phyloP scores from a whole-genome alignment of 1,140 invertebrate species.

The Pseudomyrmex dendroicus region DNA sequence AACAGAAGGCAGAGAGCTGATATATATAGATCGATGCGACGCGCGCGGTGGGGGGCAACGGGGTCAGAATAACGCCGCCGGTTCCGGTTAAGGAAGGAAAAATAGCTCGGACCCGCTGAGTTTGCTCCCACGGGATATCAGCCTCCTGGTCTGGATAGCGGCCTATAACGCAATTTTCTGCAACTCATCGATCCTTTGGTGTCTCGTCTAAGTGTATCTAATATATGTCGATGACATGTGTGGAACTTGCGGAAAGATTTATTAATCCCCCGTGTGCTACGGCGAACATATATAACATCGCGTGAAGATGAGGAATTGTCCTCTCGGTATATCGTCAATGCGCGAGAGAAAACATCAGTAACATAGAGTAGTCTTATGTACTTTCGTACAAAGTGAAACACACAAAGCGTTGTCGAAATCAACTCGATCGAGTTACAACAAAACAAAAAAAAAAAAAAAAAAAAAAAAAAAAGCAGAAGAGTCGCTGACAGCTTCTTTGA shows the following conservation, averaged over 20 bases:
- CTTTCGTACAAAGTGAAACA: background rate
- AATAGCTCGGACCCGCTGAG: conserved; percentile 71
- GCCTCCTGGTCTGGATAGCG: conserved; percentile 20
- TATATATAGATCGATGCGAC: conserved; percentile 38
- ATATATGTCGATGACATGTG: conserved; percentile 57
- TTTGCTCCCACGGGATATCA: conserved; percentile 71
- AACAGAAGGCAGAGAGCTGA: conserved; percentile 17
- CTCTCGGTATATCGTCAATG: conserved; percentile 29
- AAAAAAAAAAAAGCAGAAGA: conserved; percentile 16
- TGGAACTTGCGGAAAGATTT: conserved; percentile 45
- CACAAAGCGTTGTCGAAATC: background rate
- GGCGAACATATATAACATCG: background rate
- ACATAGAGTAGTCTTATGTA: background rate
- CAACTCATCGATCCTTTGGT: conserved; percentile 66
- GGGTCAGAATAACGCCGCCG: conserved; percentile 52
- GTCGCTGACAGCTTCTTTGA: conserved; percentile 65
- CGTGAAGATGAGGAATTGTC: conserved; percentile 48
- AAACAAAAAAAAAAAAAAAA: conserved; percentile 1
- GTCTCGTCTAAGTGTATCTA: conserved; percentile 60
- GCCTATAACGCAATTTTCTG: conserved; percentile 61
- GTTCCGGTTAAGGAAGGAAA: conserved; percentile 64
- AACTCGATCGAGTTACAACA: conserved; percentile 27
- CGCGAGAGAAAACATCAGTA: background rate
- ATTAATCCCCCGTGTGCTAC: conserved; percentile 46
- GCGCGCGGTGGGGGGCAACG: conserved; percentile 11